Evolutionary conservation across 2,113 vertebrate genomes (phyloP), one percentile per base, ranked within the genome.

Genomic region (Ranitomeya imitator): DNA sequence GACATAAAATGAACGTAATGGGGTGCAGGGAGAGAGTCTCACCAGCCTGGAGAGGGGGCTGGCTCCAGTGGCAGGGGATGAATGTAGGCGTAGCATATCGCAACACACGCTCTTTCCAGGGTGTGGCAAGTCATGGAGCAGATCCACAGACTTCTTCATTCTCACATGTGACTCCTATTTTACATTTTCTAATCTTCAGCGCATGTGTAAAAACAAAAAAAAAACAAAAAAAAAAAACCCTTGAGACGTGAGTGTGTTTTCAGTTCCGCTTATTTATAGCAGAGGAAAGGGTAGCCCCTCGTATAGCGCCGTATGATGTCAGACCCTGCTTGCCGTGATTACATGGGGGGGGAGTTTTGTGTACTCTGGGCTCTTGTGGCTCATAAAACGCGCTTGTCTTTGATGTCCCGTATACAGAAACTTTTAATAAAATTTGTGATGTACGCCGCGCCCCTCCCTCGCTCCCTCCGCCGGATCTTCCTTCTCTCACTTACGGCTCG

Each of bases 211-310:
- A 65, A 45, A 5, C 2, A 45, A 45, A 45, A 45, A 45, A 5
- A 45, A 45, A 45, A 2, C n/a, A n/a, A 45, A 45, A 5, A 3
- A 45, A 45, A 45, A 45, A 1, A 60, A 51, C 8, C 61, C 45
- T 21, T 23, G 7, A 54, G 81, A 10, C 7, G 21, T 52, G 61
- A 83, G 81, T 83, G 37, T 83, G 59, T 69, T 67, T 83, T 83
- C 81, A 83, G 81, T 23, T 19, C 21, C 45, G n/a, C 67, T 51
- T 83, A 83, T 83, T 83, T 83, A 67, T 69, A 69, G 81, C 26
- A 12, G 37, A 26, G 61, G 61, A 14, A 5, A 52, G 81, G 81
- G 63, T 21, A 23, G 59, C 13, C 59, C 5, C 31, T 14, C 8
- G 12, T 26, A 6, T 79, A 13, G 14, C 37, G 19, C 14, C 2